Evolutionary conservation across 2,113 vertebrate species (phyloP).

Genomic region (Burhinus oedicnemus): DNA sequence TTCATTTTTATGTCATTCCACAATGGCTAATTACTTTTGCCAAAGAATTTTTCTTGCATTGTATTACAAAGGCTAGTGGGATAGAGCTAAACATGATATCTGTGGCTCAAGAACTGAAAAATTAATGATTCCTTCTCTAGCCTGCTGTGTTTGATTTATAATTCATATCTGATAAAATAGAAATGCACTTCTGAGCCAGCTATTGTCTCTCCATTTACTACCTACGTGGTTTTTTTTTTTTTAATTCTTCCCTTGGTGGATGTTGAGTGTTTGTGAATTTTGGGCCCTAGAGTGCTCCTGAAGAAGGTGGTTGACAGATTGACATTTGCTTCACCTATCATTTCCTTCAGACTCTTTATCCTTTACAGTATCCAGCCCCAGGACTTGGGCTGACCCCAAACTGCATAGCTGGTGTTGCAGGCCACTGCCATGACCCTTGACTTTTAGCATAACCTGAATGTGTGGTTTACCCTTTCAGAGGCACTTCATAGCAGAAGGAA

Average conservation of each 20-base stretch:
- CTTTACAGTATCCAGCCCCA: not conserved
- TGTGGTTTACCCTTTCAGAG: not conserved
- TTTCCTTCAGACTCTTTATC: not conserved
- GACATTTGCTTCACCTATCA: not conserved
- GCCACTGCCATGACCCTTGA: not conserved
- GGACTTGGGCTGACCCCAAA: not conserved
- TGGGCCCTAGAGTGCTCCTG: not conserved
- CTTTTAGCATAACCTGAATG: not conserved
- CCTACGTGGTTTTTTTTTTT: not conserved
- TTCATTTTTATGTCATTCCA: conserved; percentile 1
- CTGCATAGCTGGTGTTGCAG: not conserved
- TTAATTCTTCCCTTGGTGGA: not conserved
- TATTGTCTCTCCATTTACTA: not conserved
- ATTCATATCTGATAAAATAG: conserved; percentile 30
- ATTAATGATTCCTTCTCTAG: conserved; percentile 25
- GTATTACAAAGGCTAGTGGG: not conserved
- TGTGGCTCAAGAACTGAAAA: conserved; percentile 5
- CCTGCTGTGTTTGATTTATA: conserved; percentile 51
- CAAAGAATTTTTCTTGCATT: conserved; percentile 1
- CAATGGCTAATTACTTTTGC: not conserved
- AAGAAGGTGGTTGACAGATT: not conserved
- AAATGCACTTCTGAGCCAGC: not conserved
- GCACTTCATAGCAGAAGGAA: not conserved
- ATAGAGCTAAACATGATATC: not conserved
- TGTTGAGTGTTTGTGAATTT: not conserved